Evolutionary conservation across 1,140 invertebrate species (phyloP).

Genomic region (Yoshiicerus persimilis): DNA sequence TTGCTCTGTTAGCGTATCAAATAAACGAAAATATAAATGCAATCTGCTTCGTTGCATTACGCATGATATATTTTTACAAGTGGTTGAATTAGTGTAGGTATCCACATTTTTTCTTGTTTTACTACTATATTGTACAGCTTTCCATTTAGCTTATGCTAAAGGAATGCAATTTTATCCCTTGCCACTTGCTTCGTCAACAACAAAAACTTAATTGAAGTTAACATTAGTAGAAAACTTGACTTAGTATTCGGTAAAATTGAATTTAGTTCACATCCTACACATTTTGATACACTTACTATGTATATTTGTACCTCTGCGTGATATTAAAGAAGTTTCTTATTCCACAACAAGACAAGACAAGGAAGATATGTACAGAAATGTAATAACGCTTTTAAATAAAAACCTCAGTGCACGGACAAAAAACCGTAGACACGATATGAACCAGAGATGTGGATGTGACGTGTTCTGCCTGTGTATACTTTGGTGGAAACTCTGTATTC

Average conservation of each 20-base stretch:
- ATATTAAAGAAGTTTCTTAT: neutral
- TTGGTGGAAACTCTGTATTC: neutral
- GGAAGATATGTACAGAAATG: no score
- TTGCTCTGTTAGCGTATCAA: neutral
- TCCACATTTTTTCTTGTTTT: neutral
- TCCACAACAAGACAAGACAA: no score
- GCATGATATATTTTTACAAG: neutral
- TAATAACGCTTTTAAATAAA: neutral
- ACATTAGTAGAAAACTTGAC: neutral
- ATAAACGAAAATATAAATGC: neutral
- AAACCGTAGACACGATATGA: neutral
- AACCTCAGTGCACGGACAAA: constrained; percentile 1
- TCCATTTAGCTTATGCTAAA: neutral
- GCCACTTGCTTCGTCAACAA: neutral
- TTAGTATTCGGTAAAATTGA: neutral
- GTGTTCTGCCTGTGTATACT: neutral
- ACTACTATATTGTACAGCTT: neutral
- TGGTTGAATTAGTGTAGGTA: neutral
- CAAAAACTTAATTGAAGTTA: neutral
- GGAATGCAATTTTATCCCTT: neutral
- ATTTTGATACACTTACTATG: neutral
- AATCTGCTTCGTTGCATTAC: neutral
- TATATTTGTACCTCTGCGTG: no score
- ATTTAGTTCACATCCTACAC: neutral
- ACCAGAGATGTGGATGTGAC: neutral